Evolutionary conservation across 2,113 vertebrate species (phyloP).

Genomic region (Acrocephalus arundinaceus): DNA sequence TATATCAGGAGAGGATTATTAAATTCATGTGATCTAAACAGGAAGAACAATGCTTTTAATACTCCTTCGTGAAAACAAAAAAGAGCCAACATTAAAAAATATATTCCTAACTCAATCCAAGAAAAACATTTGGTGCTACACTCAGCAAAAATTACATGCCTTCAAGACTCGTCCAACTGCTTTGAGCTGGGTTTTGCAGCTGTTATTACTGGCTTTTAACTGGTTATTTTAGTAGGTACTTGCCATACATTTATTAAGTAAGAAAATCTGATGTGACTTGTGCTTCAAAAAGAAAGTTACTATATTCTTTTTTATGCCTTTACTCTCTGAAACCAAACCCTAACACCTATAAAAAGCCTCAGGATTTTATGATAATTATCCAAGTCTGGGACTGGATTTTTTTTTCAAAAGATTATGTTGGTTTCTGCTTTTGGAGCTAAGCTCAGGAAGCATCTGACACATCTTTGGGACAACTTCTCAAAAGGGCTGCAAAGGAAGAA

Average conservation of each 20-base stretch:
- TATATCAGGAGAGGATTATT: neutral
- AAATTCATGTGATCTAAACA: neutral
- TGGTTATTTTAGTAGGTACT: neutral
- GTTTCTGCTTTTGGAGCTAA: neutral
- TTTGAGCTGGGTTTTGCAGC: neutral
- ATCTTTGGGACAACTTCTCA: slow-evolving; percentile 29
- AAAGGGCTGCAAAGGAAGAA: slow-evolving; percentile 20
- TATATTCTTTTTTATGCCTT: neutral
- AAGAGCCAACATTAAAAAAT: neutral
- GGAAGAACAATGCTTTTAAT: neutral
- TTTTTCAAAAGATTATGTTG: neutral
- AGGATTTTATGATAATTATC: slow-evolving; percentile 1
- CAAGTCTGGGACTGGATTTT: neutral
- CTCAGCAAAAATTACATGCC: neutral
- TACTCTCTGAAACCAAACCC: neutral
- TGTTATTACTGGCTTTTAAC: slow-evolving; percentile 13
- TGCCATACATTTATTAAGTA: neutral
- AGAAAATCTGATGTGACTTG: neutral
- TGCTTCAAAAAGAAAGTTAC: neutral
- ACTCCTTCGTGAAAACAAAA: neutral
- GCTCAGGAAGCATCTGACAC: neutral
- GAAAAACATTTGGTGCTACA: neutral
- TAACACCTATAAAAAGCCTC: neutral
- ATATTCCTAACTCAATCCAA: neutral
- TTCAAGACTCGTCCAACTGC: neutral